Conservation (phyloP, 2,113 vertebrate species). For the Antechinus flavipes region DNA sequence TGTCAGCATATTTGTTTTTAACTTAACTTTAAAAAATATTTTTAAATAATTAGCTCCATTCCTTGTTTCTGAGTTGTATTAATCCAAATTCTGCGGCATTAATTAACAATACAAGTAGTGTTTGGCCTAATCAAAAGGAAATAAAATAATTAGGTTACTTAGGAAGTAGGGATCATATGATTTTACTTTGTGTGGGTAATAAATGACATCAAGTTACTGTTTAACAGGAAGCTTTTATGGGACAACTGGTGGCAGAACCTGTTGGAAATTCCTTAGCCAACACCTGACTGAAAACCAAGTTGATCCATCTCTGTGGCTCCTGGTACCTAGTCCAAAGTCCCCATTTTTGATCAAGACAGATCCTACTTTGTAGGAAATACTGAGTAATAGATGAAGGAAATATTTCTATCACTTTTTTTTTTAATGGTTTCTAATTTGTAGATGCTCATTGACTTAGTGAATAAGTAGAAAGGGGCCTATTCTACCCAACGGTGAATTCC, state of each 20-base stretch:
- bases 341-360: constrained; percentile 1
- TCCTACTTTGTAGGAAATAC: not conserved
- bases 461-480: too few relatives aligned
- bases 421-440: not conserved
- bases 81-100: constrained; percentile 84
- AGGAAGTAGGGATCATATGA: constrained; percentile 81
- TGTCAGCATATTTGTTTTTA: constrained; percentile 75
- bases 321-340: not conserved
- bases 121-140: constrained; percentile 80
- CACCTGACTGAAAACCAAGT: constrained; percentile 1
- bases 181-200: constrained; percentile 81
- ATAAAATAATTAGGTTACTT: constrained; percentile 82
- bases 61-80: constrained; percentile 78
- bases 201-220: constrained; percentile 66
- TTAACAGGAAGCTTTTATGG: constrained; percentile 73
- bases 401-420: not conserved
- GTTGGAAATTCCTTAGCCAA: constrained; percentile 65
- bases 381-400: not conserved
- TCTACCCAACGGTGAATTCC: constrained; percentile 34
- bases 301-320: not conserved
- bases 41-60: constrained; percentile 77
- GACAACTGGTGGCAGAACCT: constrained; percentile 47
- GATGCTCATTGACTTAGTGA: not conserved
- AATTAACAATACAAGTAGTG: constrained; percentile 85
- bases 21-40: constrained; percentile 42